phyloP scores from a whole-genome alignment of 1,140 invertebrate genomes.

The Listronotus oregonensis region DNA sequence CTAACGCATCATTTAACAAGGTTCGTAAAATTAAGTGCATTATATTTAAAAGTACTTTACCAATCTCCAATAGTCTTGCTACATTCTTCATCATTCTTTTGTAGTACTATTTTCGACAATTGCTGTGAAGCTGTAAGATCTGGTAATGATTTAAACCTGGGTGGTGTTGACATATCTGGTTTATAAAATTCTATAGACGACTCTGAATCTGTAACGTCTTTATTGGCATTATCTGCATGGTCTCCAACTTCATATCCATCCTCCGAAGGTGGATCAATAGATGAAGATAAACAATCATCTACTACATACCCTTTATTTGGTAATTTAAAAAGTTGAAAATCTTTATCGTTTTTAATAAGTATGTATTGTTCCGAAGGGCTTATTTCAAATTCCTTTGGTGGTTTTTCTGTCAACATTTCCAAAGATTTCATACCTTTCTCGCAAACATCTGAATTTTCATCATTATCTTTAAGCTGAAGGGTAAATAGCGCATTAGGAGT shows the following conservation, averaged over 20 bases:
- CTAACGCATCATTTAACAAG: too few species aligned
- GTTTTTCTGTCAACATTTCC: background rate
- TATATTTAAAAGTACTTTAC: background rate
- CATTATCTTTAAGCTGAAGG: constrained; percentile 6
- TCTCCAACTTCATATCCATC: background rate
- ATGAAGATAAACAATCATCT: constrained; percentile 14
- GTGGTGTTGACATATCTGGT: constrained; percentile 16
- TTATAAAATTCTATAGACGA: constrained; percentile 10
- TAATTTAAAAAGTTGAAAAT: constrained; percentile 15
- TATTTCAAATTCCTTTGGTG: background rate
- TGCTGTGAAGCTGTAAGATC: background rate
- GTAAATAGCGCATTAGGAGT: constrained; percentile 27
- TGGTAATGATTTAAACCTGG: constrained; percentile 14
- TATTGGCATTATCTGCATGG: background rate
- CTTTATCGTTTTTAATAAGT: background rate
- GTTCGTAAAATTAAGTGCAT: too few species aligned
- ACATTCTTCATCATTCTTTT: background rate
- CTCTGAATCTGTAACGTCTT: background rate
- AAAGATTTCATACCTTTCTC: background rate
- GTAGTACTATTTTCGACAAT: background rate
- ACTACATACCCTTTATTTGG: constrained; percentile 1
- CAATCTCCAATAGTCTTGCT: constrained; percentile 4
- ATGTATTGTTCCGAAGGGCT: background rate
- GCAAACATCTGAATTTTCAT: background rate
- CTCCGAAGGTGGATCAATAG: background rate